Percentiles rank a stretch among this genome's conserved stretches.
Evolutionary conservation across 35 echinoderm and acorn worm genomes (phyloP).

Genomic region (Lytechinus variegatus): DNA sequence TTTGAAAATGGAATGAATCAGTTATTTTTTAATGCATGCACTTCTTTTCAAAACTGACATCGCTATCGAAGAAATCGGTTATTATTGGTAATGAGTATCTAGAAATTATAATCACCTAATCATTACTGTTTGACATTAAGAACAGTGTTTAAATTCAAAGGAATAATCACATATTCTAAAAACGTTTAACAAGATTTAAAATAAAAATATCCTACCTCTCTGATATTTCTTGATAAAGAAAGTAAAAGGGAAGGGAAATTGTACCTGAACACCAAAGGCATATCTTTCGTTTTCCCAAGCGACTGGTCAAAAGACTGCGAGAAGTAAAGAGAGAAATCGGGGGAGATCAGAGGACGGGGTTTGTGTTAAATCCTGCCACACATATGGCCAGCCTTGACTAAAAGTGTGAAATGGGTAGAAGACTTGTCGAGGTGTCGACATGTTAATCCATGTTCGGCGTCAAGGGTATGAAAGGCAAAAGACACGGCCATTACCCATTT

Average conservation of each 20-base stretch:
- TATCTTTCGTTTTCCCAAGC: background rate
- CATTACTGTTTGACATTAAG: too few relatives aligned
- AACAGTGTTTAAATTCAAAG: too few relatives aligned
- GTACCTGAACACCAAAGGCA: background rate
- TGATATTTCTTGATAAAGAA: too few relatives aligned
- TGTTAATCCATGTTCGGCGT: slow-evolving; percentile 36
- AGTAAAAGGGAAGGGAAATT: background rate
- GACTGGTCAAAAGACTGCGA: slow-evolving; percentile 13
- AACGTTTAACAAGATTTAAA: too few relatives aligned
- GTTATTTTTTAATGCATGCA: background rate
- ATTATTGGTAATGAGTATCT: too few relatives aligned
- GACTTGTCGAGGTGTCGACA: slow-evolving; percentile 36
- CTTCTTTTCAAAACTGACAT: too few relatives aligned
- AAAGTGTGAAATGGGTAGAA: slow-evolving; percentile 39
- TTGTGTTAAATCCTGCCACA: slow-evolving; percentile 36
- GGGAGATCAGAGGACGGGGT: background rate
- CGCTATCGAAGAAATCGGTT: too few relatives aligned
- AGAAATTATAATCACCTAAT: too few relatives aligned
- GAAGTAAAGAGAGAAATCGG: background rate
- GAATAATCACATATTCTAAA: too few relatives aligned
- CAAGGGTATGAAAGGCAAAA: background rate
- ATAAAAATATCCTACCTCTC: too few relatives aligned
- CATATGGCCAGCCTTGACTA: slow-evolving; percentile 45
- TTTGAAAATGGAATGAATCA: background rate
- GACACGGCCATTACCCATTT: slow-evolving; percentile 41